Base-by-base conservation (phyloP, 2,113 vertebrate genomes). In the Eulacestoma nigropectus region DNA sequence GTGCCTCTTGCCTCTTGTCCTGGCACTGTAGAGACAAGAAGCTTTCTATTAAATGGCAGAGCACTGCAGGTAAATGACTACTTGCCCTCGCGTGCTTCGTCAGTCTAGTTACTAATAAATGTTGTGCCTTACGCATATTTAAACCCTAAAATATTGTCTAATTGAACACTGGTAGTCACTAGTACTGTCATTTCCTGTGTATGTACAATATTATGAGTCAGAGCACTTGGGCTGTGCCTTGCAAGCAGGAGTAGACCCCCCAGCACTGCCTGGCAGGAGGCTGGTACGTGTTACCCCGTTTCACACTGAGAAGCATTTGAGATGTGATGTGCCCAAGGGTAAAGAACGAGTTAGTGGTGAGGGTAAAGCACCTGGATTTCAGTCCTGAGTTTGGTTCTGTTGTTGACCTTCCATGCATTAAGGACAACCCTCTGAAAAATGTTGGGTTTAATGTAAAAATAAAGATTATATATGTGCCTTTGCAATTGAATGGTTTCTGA, bases 81-180 rank as follows among this genome's bases (percentile, higher is more conserved):
- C 84, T 96, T 97, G 90, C 92, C 91, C 76, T 93, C 57, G 57
- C 2, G 6, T 90, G 95, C 92, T 96, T 91, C 70, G 83, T 92
- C 74, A 50, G 53, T 80, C 88, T 93, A 27, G 56, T 69, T 93
- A 89, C 77, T 90, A 93, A 92, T 89, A 30, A 69, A 53, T 67
- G 83, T 84, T 80, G 80, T 76, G 63, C 91, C 84, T 87, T 78
- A 62, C 67, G 87, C 86, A 93, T 90, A 93, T 96, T 97, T 95
- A 87, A 93, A 94, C 95, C 93, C 92, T 91, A 80, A 95, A 98
- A 96, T 60, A 47, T 20, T 85, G 76, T 97, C 82, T 94, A 92
- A 52, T 95, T 95, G 87, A 72, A 22, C 60, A 74, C 53, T 52
- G 25, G 74, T 27, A 89, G 94, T 86, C 79, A 89, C 30, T 64